Evolutionary conservation across 1,140 invertebrate genomes (phyloP), one percentile per base, ranked within the genome.

Genomic region (Lutraria rhynchaena): DNA sequence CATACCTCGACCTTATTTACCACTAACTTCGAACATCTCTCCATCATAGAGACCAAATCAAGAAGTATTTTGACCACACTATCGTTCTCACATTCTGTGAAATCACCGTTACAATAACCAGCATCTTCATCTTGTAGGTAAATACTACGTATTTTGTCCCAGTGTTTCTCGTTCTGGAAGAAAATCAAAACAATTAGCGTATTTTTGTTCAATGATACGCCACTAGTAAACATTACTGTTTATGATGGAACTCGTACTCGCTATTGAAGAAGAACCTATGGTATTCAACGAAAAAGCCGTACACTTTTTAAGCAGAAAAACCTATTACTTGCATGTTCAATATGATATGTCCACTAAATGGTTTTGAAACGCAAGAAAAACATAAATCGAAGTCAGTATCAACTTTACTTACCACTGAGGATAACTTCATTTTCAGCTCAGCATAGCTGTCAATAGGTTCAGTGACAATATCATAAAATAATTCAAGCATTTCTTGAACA

Each of bases 1-100:
- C 27, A n/a, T 46, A 73, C 70, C 55, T 73, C 53, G 11, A 75
- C 58, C 49, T 75, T 75, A 9, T 33, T 31, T 4, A 75, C 13
- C 41, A 75, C 57, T 44, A 41, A n/a, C 17, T 44, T 15, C 33
- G 57, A 49, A 51, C 57, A 75, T 57, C 63, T 75, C 41, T 61
- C 55, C 22, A 61, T 22, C 17, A 49, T 5, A 9, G 41, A 24
- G 1, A 75, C 3, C n/a, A 75, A 60, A 37, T 63, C 57, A 17
- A 75, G 73, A 11, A 75, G 73, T 44, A 75, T 61, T 61, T 75
- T 74, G 19, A 74, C 71, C 29, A 60, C 73, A 35, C 57, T 63
- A 41, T 41, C 37, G 22, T 35, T 44, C 1, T 24, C 37, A 2
- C 11, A 19, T 0, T 63, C 73, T 24, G 57, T 61, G 24, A 58